Evolutionary conservation across 2,888 invertebrate species (phyloP).

Genomic region (Microdon myrmicae): DNA sequence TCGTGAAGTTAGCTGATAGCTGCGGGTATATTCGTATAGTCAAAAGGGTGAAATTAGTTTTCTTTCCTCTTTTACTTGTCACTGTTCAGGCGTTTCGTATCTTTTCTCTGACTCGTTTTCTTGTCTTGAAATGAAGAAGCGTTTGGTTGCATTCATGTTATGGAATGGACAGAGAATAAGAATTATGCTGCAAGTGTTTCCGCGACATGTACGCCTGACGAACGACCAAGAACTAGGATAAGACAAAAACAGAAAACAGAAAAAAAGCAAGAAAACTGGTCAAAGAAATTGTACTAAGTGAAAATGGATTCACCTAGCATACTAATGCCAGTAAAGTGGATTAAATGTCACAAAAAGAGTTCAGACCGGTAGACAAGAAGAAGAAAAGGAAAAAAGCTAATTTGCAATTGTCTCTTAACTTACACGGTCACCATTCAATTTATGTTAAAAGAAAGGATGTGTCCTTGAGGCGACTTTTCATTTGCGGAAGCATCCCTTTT

Average conservation of each 20-base stretch:
- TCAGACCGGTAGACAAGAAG: too few relatives aligned
- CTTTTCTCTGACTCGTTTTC: neutral
- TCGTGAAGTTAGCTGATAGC: conserved; percentile 12
- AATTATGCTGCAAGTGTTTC: neutral
- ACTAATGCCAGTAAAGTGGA: conserved; percentile 34
- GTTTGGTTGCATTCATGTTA: too few relatives aligned
- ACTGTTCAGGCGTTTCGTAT: conserved; percentile 21
- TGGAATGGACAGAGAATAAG: neutral
- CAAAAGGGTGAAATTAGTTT: conserved; percentile 44
- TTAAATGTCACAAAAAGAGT: too few relatives aligned
- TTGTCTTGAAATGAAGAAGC: conserved; percentile 27
- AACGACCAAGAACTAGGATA: conserved; percentile 20
- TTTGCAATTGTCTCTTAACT: too few relatives aligned
- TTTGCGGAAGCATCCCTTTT: too few relatives aligned
- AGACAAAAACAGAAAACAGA: conserved; percentile 5
- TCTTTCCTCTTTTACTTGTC: conserved; percentile 28
- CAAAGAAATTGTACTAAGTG: conserved; percentile 33
- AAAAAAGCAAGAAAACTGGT: conserved; percentile 15
- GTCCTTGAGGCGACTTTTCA: too few relatives aligned
- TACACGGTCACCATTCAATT: too few relatives aligned
- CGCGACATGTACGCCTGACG: too few relatives aligned
- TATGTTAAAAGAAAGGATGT: too few relatives aligned
- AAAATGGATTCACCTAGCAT: conserved; percentile 29
- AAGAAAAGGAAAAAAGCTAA: too few relatives aligned
- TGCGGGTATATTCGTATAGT: conserved; percentile 4